Conservation (phyloP, 2,888 invertebrate genomes). For the Platycheirus rosarum region DNA sequence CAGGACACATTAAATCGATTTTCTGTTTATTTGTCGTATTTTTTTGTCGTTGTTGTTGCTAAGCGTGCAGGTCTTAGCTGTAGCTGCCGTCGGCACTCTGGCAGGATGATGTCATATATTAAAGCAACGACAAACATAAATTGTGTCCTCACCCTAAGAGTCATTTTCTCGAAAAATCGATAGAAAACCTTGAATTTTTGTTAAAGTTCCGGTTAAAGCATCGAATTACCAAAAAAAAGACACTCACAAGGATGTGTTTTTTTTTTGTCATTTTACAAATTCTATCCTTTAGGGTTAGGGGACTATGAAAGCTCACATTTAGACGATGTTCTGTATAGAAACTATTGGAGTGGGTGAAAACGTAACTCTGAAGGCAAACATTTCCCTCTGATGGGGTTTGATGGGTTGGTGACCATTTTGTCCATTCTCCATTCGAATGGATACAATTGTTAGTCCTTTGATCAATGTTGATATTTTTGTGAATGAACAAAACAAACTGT, state of each 20-base stretch:
- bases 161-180: constrained; percentile 53
- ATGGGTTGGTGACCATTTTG: constrained; percentile 30
- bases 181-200: constrained; percentile 43
- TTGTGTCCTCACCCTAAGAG: constrained; percentile 12
- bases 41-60: constrained; percentile 18
- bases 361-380: constrained; percentile 11
- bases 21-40: constrained; percentile 51
- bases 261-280: background rate
- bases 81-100: background rate
- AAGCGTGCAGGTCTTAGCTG: constrained; percentile 6
- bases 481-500: constrained; percentile 1
- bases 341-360: constrained; percentile 27
- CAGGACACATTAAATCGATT: constrained; percentile 56
- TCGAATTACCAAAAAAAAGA: constrained; percentile 16
- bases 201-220: constrained; percentile 60
- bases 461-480: constrained; percentile 23
- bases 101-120: constrained; percentile 59
- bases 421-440: constrained; percentile 4
- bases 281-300: constrained; percentile 17
- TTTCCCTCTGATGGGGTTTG: constrained; percentile 19
- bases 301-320: constrained; percentile 52
- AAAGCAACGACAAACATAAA: constrained; percentile 26
- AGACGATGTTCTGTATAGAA: constrained; percentile 10
- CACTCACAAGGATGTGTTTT: constrained; percentile 14
- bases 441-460: constrained; percentile 26